Evolutionary conservation across 2,888 invertebrate species (phyloP).

Genomic region (Pyrocoelia pectoralis): DNA sequence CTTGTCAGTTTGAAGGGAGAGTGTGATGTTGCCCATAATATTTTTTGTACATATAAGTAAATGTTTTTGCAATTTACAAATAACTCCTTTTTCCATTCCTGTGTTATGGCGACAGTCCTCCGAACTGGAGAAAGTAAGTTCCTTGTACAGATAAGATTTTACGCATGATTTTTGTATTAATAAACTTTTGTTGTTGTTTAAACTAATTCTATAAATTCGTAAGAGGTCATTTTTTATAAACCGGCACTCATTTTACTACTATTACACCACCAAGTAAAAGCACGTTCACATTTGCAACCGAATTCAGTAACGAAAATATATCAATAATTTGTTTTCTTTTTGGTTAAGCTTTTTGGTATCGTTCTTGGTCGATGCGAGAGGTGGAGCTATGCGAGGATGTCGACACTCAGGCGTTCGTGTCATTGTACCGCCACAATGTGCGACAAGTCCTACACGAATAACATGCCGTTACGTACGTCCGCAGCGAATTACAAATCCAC

Average conservation of each 20-base stretch:
- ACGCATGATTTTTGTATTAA: not conserved
- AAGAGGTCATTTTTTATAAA: too few species aligned
- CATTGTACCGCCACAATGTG: conserved; percentile 95
- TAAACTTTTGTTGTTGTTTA: not conserved
- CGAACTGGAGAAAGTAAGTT: conserved; percentile 61
- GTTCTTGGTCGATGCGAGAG: conserved; percentile 98
- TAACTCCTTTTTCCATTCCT: conserved; percentile 45
- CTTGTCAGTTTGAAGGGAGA: not conserved
- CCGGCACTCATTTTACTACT: too few species aligned
- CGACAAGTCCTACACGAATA: conserved; percentile 93
- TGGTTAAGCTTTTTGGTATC: conserved; percentile 91
- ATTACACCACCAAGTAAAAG: not conserved
- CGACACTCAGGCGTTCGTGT: conserved; percentile 96
- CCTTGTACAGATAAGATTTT: conserved; percentile 41
- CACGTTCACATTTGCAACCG: not conserved
- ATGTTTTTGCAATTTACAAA: conserved; percentile 33
- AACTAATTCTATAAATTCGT: not conserved
- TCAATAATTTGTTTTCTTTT: not conserved
- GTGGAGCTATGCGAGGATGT: conserved; percentile 98
- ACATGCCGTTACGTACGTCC: conserved; percentile 91
- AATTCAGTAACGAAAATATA: too few species aligned
- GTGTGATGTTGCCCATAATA: not conserved
- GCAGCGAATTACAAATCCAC: conserved; percentile 79
- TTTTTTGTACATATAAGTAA: not conserved
- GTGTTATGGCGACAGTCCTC: conserved; percentile 53